phyloP scores from a whole-genome alignment of 2,888 invertebrate genomes.

The Eupithecia tripunctaria region DNA sequence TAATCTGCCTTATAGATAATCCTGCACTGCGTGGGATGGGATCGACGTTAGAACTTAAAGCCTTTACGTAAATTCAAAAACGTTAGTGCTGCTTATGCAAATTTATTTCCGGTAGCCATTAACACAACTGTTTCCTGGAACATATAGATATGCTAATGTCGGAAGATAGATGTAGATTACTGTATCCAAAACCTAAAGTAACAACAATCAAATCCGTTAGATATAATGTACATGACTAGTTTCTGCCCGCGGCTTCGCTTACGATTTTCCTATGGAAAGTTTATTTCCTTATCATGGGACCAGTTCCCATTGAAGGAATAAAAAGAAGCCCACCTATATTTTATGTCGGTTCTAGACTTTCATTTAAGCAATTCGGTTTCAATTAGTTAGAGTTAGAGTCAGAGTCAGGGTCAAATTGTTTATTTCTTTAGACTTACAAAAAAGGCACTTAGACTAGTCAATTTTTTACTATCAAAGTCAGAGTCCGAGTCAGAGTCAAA shows the following conservation, averaged over 20 bases:
- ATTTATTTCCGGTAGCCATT: conserved; percentile 36
- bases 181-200: neutral
- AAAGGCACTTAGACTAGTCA: too few species aligned
- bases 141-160: conserved; percentile 30
- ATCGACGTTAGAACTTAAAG: neutral
- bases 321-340: neutral
- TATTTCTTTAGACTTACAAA: too few species aligned
- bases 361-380: neutral
- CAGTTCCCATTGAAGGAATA: neutral
- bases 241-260: neutral
- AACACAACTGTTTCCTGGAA: conserved; percentile 27
- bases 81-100: conserved; percentile 38
- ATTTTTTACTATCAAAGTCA: too few species aligned
- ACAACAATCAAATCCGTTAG: neutral
- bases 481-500: too few species aligned
- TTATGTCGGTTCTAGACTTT: neutral
- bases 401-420: too few species aligned
- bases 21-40: neutral
- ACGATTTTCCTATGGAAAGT: neutral
- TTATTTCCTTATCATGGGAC: neutral
- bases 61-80: conserved; percentile 6
- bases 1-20: too few species aligned
- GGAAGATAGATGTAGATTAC: conserved; percentile 29
- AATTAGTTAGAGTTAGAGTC: too few species aligned
- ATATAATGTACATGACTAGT: neutral